Evolutionary conservation across 1,140 invertebrate genomes (phyloP), one percentile per base, ranked within the genome.

Genomic region (Calliphora vicina): DNA sequence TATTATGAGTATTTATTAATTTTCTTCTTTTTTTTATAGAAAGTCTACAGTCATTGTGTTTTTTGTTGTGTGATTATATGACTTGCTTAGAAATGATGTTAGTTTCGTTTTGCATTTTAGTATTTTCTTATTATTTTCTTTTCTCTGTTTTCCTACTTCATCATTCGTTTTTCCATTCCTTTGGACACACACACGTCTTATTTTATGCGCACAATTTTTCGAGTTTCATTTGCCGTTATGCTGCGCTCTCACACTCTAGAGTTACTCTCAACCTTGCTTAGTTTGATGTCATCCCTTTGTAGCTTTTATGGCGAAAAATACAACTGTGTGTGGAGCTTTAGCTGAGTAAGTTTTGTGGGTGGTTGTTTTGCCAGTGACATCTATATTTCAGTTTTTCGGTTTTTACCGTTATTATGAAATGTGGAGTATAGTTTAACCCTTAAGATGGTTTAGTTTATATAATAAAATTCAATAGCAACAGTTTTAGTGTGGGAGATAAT

Each of bases 281-380:
- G 74, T 78, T 78, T 78, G 74, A 78, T 78, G 74, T 78, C 74
- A 78, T 43, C 23, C 35, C 74, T 43, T 20, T 76, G 73, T 29
- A 78, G 35, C 29, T 76, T 76, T 20, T 42, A 20, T 76, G 17
- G 73, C 35, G 13, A 42, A 76, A 10, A 43, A 15, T 43, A 45
- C 61, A 67, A 67, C 61, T 12, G 17, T 67, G 61, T 25, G 10
- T 23, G 6, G 20, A 0, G n/a, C 23, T 67, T 78, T 20, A 43
- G 74, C 74, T 78, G 74, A 78, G 13, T 78, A 78, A 78, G 74
- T 25, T 78, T 25, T 25, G 25, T 25, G 1, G 1, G 6, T 67
- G 1, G 1, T 1, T 67, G n/a, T 10, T 23, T 25, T 78, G 12
- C 12, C 10, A 78, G 20, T 45, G 74, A 20, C 74, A 78, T 78